Evolutionary conservation across 2,888 invertebrate species (phyloP), one percentile per base, ranked within the genome.

Genomic region (Cephus rjabovi): DNA sequence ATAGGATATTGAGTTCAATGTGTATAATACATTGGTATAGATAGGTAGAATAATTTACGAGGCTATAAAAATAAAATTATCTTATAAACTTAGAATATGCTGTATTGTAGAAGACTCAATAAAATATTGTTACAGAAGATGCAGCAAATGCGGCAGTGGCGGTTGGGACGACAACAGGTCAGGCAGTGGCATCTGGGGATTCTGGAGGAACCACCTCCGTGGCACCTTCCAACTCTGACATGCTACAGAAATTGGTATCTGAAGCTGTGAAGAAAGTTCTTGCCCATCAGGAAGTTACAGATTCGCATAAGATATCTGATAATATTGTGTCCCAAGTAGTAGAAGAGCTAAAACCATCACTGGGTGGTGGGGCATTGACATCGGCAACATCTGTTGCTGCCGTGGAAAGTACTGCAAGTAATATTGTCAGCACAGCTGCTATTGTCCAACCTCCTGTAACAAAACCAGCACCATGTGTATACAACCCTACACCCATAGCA

Each of bases 401-500:
- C 3, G 33, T 82, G 4, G 80, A 81, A 34, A 80, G 69, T 15
- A 31, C 74, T 15, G n/a, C 76, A 0, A 23, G 81, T 0, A 76
- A 69, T 33, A 69, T 81, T 9, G 77, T 83, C 31, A 85, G 87
- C 4, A 84, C 86, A 77, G 83, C 84, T 74, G 71, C 81, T 6
- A 81, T 86, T 12, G 86, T 89, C 33, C 89, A 91, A 12, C 83
- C 90, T n/a, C 80, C 88, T 31, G 85, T 88, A 30, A 83, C 85
- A 1, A 89, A 87, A 70, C 81, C 88, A 3, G 82, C 85, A 4
- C 81, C 88, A 12, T 90, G 89, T 73, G 89, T 90, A 34, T 95
- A 95, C 86, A 95, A 94, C 87, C 95, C 95, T 34, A 95, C 95
- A 3, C 95, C 95, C 0, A 95, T 95, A 87, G 92, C 94, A 0